phyloP scores from a whole-genome alignment of 1,140 invertebrate species.

The Drosophila subpulchrella region DNA sequence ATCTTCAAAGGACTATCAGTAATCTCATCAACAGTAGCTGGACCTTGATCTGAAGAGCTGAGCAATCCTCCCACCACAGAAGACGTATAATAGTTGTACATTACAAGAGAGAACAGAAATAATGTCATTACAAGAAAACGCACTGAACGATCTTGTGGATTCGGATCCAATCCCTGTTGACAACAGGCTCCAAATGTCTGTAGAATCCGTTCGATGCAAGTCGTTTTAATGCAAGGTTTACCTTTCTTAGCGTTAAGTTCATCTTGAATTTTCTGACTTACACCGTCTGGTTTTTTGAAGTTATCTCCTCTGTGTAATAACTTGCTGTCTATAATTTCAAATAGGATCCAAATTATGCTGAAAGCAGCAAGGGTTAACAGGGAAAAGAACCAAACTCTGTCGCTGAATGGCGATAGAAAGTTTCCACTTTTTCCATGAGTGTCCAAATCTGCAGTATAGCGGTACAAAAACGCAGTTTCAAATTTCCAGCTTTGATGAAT shows the following conservation, averaged over 20 bases:
- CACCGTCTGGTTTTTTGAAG: background rate
- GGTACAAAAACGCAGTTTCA: slow-evolving; percentile 74
- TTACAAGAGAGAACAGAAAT: slow-evolving; percentile 73
- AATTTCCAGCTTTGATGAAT: slow-evolving; percentile 83
- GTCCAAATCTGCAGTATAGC: slow-evolving; percentile 71
- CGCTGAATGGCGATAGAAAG: slow-evolving; percentile 73
- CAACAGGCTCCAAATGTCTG: slow-evolving; percentile 71
- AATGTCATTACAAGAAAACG: slow-evolving; percentile 68
- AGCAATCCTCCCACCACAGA: slow-evolving; percentile 80
- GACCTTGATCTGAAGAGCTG: slow-evolving; percentile 69
- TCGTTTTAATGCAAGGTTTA: slow-evolving; percentile 1
- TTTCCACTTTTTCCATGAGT: slow-evolving; percentile 65
- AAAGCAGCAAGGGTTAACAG: slow-evolving; percentile 39
- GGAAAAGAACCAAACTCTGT: slow-evolving; percentile 62
- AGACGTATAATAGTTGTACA: slow-evolving; percentile 83
- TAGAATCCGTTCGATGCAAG: slow-evolving; percentile 46
- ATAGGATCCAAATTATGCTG: slow-evolving; percentile 55
- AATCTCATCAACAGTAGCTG: slow-evolving; percentile 66
- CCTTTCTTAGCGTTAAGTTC: background rate
- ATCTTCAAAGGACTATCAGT: slow-evolving; percentile 64
- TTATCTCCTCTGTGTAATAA: background rate
- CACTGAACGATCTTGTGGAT: slow-evolving; percentile 53
- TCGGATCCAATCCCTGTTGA: slow-evolving; percentile 73
- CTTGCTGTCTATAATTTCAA: slow-evolving; percentile 45
- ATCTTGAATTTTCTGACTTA: background rate